Conservation (phyloP, 2,113 vertebrate genomes). For the Ochotona princeps region DNA sequence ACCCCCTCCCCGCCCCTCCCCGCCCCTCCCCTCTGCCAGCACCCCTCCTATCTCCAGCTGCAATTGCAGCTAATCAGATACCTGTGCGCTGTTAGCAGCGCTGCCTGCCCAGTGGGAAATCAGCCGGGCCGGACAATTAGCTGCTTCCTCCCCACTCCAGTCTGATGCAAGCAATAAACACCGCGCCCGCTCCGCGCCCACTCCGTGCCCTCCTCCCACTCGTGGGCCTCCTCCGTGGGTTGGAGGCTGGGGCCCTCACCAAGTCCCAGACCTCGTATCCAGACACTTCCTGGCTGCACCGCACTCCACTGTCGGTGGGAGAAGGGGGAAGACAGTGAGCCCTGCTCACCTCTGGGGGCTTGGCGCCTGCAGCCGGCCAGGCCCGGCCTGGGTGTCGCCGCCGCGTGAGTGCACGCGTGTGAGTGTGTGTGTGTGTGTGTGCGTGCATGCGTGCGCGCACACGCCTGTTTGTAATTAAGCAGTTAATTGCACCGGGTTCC, state of each 20-base stretch:
- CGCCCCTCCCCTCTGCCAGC: neutral
- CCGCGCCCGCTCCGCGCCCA: neutral
- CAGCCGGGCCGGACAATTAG: constrained; percentile 86
- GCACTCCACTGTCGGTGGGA: no score
- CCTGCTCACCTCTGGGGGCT: neutral
- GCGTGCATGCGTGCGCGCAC: constrained; percentile 67
- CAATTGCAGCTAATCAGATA: constrained; percentile 90
- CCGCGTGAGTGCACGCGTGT: neutral
- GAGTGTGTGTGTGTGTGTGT: constrained; percentile 6
- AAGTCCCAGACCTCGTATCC: no score
- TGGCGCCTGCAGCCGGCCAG: no score
- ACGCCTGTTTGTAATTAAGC: constrained; percentile 97
- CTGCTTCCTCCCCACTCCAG: constrained; percentile 78
- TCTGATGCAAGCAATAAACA: constrained; percentile 82
- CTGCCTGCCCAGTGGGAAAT: constrained; percentile 80
- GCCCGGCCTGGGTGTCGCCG: no score
- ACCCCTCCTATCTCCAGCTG: constrained; percentile 75
- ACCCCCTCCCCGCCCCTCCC: neutral
- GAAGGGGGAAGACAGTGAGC: accelerated
- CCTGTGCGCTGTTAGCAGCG: constrained; percentile 87
- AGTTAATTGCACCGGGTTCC: constrained; percentile 99
- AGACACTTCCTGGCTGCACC: no score
- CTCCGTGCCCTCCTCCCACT: accelerated
- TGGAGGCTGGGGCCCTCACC: no score
- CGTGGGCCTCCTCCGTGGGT: no score